These are phyloP conservation scores for Eulemur mongoz DNA, from an alignment of 2,797 vertebrate species.

Conservation along the genomic window DNA sequence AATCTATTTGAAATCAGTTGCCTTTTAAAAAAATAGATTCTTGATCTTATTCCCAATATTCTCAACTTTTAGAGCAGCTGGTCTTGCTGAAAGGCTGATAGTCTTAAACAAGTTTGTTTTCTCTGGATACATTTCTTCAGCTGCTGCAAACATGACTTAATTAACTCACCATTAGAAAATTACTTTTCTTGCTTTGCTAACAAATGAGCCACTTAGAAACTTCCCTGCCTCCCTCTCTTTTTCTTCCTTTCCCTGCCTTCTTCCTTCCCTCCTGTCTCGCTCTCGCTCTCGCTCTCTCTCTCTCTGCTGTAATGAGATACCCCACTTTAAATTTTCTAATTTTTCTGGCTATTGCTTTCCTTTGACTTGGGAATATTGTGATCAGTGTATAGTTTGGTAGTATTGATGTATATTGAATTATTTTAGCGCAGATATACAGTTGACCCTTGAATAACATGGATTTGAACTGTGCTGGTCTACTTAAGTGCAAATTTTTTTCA, in stretches of 20 bases:
- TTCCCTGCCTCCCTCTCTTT: background rate
- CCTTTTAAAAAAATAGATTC: background rate
- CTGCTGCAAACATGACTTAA: background rate
- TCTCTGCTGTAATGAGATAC: background rate
- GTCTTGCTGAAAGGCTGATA: background rate
- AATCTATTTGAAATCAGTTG: slow-evolving; percentile 33
- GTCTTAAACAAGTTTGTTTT: background rate
- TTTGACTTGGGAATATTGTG: background rate
- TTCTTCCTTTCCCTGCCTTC: background rate
- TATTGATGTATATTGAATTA: background rate
- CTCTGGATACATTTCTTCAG: background rate
- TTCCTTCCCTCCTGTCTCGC: background rate
- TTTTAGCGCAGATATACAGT: background rate
- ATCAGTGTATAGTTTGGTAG: background rate
- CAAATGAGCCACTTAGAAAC: background rate
- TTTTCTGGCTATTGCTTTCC: background rate
- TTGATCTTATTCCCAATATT: background rate
- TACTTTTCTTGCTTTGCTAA: slow-evolving; percentile 1
- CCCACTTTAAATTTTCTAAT: background rate
- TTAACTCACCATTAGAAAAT: background rate
- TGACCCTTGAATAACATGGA: background rate
- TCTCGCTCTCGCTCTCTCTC: background rate
- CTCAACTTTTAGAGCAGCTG: background rate
- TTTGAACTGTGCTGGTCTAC: background rate
- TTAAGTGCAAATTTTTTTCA: background rate